Conservation (phyloP, 2,888 invertebrate genomes). For the Heliconius cydno region DNA sequence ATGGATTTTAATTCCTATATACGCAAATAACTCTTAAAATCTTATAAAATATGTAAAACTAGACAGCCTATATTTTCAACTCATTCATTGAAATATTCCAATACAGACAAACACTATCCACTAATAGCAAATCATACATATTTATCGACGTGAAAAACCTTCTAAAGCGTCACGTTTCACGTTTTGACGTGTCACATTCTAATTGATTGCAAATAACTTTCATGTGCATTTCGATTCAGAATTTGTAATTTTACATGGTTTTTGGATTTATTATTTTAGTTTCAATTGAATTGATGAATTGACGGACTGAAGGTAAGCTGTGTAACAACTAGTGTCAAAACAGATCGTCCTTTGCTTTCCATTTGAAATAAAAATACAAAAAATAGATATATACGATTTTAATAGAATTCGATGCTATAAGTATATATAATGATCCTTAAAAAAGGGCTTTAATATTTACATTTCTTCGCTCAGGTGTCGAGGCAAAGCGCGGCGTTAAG, state of each 20-base stretch:
- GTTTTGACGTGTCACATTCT: conserved; percentile 31
- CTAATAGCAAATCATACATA: conserved; percentile 41
- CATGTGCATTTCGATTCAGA: conserved; percentile 52
- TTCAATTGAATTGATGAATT: not conserved
- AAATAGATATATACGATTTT: too few relatives aligned
- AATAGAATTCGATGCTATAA: too few relatives aligned
- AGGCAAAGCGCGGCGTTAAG: too few relatives aligned
- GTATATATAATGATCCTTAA: too few relatives aligned
- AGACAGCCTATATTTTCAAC: not conserved
- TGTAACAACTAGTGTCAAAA: too few relatives aligned
- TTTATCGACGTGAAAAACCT: conserved; percentile 45
- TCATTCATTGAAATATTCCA: not conserved
- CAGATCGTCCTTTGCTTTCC: too few relatives aligned
- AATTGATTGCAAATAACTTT: conserved; percentile 45
- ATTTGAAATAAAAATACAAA: too few relatives aligned
- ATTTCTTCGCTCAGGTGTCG: too few relatives aligned
- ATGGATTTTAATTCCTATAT: not conserved
- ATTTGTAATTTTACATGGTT: conserved; percentile 67
- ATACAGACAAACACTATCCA: conserved; percentile 21
- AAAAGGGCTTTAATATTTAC: too few relatives aligned
- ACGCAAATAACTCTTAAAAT: not conserved
- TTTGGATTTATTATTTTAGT: conserved; percentile 51
- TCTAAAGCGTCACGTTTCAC: conserved; percentile 41
- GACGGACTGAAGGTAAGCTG: not conserved
- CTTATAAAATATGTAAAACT: not conserved